Evolutionary conservation across 92 coral and sea anemone genomes (phyloP), one percentile per base, ranked within the genome.

Genomic region (Zoanthus sociatus): DNA sequence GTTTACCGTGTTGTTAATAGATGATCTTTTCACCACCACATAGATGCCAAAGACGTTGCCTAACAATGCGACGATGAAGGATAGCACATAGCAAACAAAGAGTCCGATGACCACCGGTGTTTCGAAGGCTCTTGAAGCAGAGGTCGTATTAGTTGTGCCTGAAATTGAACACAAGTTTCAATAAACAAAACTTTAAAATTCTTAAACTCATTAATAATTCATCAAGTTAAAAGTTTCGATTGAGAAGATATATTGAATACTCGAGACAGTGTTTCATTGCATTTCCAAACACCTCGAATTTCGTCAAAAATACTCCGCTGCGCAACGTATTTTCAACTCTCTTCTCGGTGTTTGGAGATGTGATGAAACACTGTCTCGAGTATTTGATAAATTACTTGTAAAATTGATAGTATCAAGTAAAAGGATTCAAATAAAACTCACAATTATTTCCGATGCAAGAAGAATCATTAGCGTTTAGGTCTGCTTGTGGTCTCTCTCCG

Each of bases 11-110:
- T 77, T 91, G 5, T 31, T 5, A 4, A 76, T 82, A 45, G 88
- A 26, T 6, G 89, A 87, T 30, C 72, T 88, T 84, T 81, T 90
- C 9, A 76, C 26, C 12, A 77, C 93, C 12, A 91, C 61, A 60
- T 47, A 76, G 17, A 91, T 16, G 8, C 93, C 93, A n/a, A 91
- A 30, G 30, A 89, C 51, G 42, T 91, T 91, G 53, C 93, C 91
- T 11, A 91, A 9, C 58, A 83, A 42, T 77, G 88, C 93, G 12
- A 83, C 46, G 31, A 83, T 6, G 7, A 91, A 91, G 69, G 81
- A 74, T 42, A 77, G 74, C 11, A 73, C 92, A 42, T 91, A 91
- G 18, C 92, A 91, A 17, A 32, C 17, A 15, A 88, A 76, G 42
- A 91, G 14, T n/a, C 89, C 86, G 76, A 83, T 88, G 16, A 32